These are phyloP conservation scores for Standfussiana lucernea DNA, from an alignment of 2,888 invertebrate species.

Conservation along the genomic window DNA sequence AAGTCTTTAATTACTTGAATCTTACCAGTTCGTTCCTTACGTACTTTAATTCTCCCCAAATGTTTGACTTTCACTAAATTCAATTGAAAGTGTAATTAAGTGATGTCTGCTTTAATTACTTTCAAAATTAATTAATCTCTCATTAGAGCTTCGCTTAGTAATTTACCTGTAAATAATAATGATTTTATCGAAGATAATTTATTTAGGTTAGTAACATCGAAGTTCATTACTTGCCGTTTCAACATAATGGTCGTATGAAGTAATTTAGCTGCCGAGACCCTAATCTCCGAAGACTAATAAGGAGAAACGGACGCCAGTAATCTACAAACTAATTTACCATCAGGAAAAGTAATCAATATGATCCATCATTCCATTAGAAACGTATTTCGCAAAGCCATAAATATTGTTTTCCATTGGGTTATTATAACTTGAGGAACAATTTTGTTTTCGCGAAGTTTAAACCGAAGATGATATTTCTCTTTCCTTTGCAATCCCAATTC, in stretches of 20 bases:
- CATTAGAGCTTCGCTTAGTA: slow-evolving; percentile 24
- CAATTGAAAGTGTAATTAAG: slow-evolving; percentile 30
- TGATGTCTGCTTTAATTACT: slow-evolving; percentile 34
- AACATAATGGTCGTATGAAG: slow-evolving; percentile 53
- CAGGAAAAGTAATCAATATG: slow-evolving; percentile 48
- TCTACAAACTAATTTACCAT: slow-evolving; percentile 53
- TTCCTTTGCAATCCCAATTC: slow-evolving; percentile 63
- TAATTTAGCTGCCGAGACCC: slow-evolving; percentile 47
- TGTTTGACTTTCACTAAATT: slow-evolving; percentile 41
- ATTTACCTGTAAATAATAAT: slow-evolving; percentile 42
- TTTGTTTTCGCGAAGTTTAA: slow-evolving; percentile 48
- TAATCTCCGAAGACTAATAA: slow-evolving; percentile 48
- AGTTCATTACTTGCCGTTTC: slow-evolving; percentile 56
- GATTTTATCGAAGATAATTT: slow-evolving; percentile 49
- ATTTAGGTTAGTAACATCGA: slow-evolving; percentile 31
- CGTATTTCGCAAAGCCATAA: slow-evolving; percentile 30
- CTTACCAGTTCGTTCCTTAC: slow-evolving; percentile 14
- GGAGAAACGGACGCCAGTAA: slow-evolving; percentile 48
- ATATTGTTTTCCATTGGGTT: slow-evolving; percentile 28
- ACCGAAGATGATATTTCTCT: slow-evolving; percentile 56
- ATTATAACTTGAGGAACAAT: slow-evolving; percentile 37
- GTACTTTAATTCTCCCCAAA: slow-evolving; percentile 30
- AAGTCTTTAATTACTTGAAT: slow-evolving; percentile 39
- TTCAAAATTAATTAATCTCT: slow-evolving; percentile 35
- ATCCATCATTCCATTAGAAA: slow-evolving; percentile 46